Evolutionary conservation across 2,797 vertebrate genomes (phyloP).

Genomic region (Enteromius thamalakanensis): DNA sequence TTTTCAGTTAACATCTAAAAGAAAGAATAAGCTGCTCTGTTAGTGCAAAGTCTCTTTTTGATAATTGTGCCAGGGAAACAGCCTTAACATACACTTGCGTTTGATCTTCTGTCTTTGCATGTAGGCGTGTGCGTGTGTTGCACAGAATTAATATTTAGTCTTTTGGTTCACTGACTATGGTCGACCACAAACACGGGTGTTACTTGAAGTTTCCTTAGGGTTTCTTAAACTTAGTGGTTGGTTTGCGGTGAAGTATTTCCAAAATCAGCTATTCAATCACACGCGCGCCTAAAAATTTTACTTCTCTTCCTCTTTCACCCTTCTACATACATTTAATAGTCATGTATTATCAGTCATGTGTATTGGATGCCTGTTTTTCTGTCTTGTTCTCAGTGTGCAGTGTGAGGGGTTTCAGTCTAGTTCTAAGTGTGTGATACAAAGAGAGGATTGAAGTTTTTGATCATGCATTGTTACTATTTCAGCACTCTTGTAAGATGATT

Average conservation of each 20-base stretch:
- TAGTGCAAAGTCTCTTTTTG: not conserved
- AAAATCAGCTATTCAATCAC: not conserved
- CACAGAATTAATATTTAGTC: conserved; percentile 69
- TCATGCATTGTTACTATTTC: not conserved
- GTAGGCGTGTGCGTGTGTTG: conserved; percentile 9
- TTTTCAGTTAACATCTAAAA: not conserved
- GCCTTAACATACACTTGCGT: conserved; percentile 4
- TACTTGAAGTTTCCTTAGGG: not conserved
- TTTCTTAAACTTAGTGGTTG: not conserved
- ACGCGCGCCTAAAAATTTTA: not conserved
- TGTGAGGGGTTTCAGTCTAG: not conserved
- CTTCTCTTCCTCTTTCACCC: not conserved
- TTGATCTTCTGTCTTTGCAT: not conserved
- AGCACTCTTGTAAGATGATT: not conserved
- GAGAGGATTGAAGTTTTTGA: not conserved
- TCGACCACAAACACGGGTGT: conserved; percentile 2
- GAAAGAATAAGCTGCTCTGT: not conserved
- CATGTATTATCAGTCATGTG: not conserved
- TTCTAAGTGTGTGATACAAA: not conserved
- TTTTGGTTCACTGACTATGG: not conserved
- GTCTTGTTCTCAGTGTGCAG: not conserved
- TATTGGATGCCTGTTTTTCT: not conserved
- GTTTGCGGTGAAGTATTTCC: not conserved
- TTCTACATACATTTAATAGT: conserved; percentile 15
- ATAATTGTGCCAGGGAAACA: not conserved